A percentile compares a stretch with the other conserved stretches of the same genome.
Conservation (phyloP, 2,888 invertebrate genomes). For the Aricia artaxerxes region DNA sequence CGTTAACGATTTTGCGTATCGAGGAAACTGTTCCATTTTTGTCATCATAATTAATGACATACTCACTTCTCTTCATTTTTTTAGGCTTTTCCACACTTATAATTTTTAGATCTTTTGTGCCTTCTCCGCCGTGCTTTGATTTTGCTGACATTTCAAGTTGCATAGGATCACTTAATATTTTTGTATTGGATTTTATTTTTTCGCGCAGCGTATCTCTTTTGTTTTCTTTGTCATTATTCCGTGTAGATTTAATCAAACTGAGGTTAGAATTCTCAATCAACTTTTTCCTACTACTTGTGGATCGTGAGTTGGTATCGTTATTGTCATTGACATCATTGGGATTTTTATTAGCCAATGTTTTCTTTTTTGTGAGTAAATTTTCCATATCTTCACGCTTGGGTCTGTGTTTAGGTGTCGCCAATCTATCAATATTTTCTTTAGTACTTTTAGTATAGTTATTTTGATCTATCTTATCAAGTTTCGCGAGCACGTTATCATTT, state of each 20-base stretch:
- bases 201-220: background rate
- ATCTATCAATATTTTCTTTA: slow-evolving; percentile 25
- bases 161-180: background rate
- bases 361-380: slow-evolving; percentile 8
- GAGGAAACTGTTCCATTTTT: slow-evolving; percentile 75
- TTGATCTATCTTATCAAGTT: background rate
- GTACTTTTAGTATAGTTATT: slow-evolving; percentile 5
- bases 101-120: slow-evolving; percentile 36
- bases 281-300: slow-evolving; percentile 15
- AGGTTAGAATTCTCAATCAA: slow-evolving; percentile 12
- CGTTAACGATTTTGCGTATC: slow-evolving; percentile 64
- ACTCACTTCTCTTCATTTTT: slow-evolving; percentile 60
- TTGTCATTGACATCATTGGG: background rate
- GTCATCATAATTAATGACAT: slow-evolving; percentile 73
- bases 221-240: slow-evolving; percentile 24
- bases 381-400: slow-evolving; percentile 12
- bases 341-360: slow-evolving; percentile 15
- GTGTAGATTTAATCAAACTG: background rate
- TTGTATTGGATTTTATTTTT: background rate
- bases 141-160: slow-evolving; percentile 33
- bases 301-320: background rate
- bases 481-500: background rate
- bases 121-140: slow-evolving; percentile 37
- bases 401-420: slow-evolving; percentile 25
- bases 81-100: slow-evolving; percentile 45